Evolutionary conservation across 2,888 invertebrate genomes (phyloP), one percentile per base, ranked within the genome.

Genomic region (Steinernema carpocapsae): DNA sequence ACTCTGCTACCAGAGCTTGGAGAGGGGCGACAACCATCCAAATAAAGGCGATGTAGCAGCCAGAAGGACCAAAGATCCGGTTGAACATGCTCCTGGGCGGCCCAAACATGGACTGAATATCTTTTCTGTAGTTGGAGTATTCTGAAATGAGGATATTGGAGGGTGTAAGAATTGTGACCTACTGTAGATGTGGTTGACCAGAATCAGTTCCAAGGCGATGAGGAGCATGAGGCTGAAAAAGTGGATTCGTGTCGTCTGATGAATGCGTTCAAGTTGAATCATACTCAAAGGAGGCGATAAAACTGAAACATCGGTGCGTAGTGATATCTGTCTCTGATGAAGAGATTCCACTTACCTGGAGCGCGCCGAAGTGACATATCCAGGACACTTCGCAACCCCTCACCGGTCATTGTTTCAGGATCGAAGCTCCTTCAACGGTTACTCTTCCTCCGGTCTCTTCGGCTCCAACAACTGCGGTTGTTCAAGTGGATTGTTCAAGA

Each of bases 61-160:
- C 84, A 74, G 72, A 81, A 26, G 76, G 77, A 26, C 74, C 76
- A 56, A 73, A 78, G 71, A 76, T 72, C 17, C 56, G 22, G 32
- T 70, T 72, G 22, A 77, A 59, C n/a, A 17, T 24, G 52, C 72
- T 78, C n/a, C 51, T 77, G 10, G 80, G 75, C 10, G 70, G 24
- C 42, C 84, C 84, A 37, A 84, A 75, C 85, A 85, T 83, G 17
- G 81, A 74, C 7, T 73, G 59, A 64, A 84, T 74, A 73, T 84
- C 84, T 19, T 74, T 73, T 42, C 74, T 10, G 73, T 80, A 81
- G 74, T 85, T 80, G 22, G 51, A 37, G 3, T 76, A 46, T 14
- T 79, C 81, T 80, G 46, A 29, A 64, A 7, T 17, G 29, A 74
- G n/a, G 17, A 76, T n/a, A 37, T 45, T 32, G 37, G 19, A 17